Evolutionary conservation across 2,113 vertebrate genomes (phyloP).

Genomic region (Ploceus nigricollis): DNA sequence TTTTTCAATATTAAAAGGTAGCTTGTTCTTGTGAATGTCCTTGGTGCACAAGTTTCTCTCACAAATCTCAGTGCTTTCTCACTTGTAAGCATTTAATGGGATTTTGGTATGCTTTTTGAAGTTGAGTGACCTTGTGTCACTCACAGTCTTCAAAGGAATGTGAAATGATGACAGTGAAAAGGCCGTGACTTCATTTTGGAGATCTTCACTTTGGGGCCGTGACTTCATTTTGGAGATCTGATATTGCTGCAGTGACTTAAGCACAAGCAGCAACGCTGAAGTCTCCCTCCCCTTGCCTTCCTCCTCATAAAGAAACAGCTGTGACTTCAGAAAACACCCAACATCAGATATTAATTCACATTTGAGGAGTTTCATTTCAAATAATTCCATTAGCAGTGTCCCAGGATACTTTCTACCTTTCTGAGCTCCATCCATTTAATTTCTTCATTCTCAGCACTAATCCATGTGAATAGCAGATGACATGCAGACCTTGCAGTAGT

Average conservation of each 20-base stretch:
- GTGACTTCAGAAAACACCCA: neutral
- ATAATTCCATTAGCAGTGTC: neutral
- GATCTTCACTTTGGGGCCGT: neutral
- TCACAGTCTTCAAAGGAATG: neutral
- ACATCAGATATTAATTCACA: neutral
- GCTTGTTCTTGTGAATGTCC: neutral
- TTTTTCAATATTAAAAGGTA: neutral
- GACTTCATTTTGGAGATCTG: neutral
- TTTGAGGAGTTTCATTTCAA: neutral
- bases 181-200: neutral
- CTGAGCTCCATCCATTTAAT: neutral
- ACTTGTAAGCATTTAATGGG: neutral
- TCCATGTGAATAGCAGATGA: neutral
- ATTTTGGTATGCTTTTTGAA: neutral
- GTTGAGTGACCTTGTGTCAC: neutral
- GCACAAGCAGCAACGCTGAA: neutral
- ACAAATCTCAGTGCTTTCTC: neutral
- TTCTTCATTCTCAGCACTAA: neutral
- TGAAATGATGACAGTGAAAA: neutral
- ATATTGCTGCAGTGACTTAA: neutral
- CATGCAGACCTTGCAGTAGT: neutral
- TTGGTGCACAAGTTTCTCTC: neutral
- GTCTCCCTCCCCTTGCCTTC: neutral
- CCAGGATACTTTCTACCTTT: neutral
- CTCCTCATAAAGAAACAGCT: neutral